These are phyloP conservation scores for Oscheius sp. DNA, from an alignment of 2,888 invertebrate species.

Conservation along the genomic window DNA sequence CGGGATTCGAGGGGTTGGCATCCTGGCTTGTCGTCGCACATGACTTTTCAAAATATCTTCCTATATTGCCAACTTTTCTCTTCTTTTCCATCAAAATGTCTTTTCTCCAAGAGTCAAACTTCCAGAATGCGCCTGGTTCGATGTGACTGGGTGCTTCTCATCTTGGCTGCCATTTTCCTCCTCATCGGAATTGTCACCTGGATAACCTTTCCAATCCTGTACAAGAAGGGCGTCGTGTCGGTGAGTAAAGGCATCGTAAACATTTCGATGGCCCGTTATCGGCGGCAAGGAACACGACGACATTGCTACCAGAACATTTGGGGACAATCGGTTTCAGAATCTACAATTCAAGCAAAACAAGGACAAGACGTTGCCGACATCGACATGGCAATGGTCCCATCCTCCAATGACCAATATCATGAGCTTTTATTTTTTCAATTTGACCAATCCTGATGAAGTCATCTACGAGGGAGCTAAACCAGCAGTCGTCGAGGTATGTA, in stretches of 20 bases:
- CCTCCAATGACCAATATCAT: constrained; percentile 51
- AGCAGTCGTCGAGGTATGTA: constrained; percentile 46
- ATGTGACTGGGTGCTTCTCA: constrained; percentile 31
- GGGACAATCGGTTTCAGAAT: constrained; percentile 38
- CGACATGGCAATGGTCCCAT: constrained; percentile 46
- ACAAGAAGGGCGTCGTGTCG: constrained; percentile 9
- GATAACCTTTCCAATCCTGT: constrained; percentile 27
- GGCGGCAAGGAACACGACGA: no score
- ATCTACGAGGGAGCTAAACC: constrained; percentile 58
- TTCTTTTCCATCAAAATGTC: not conserved
- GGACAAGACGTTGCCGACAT: constrained; percentile 46
- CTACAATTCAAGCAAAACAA: constrained; percentile 39
- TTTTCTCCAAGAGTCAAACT: no score
- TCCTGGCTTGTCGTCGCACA: no score
- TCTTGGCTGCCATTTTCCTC: constrained; percentile 12
- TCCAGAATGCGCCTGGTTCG: constrained; percentile 20
- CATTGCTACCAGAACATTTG: no score
- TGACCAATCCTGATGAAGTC: constrained; percentile 66
- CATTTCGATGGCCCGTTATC: not conserved
- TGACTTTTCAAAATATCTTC: no score
- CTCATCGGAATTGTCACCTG: constrained; percentile 27
- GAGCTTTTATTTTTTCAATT: constrained; percentile 66
- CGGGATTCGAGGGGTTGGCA: no score
- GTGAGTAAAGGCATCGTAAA: not conserved
- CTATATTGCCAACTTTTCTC: not conserved